Conservation (phyloP, 2,888 invertebrate genomes). For the Oscheius sp. region DNA sequence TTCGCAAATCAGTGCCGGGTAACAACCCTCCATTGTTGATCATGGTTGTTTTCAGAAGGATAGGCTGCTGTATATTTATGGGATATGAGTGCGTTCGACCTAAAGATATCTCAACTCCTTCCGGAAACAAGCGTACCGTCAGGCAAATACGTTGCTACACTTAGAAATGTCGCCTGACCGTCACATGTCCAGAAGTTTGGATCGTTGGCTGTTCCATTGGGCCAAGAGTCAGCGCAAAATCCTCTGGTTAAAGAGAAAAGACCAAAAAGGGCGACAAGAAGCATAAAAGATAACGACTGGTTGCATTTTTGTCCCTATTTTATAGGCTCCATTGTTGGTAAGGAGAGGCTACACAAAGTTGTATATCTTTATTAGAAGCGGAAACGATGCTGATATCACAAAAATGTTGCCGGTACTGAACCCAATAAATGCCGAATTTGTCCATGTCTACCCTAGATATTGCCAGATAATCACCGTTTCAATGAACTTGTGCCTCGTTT, state of each 20-base stretch:
- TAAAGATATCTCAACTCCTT: not conserved
- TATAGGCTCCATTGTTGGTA: constrained; percentile 1
- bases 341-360: not conserved
- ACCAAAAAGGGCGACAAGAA: not conserved
- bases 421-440: too few species aligned
- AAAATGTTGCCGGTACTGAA: too few species aligned
- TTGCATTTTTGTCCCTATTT: not conserved
- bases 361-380: not conserved
- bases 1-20: not conserved
- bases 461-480: constrained; percentile 7
- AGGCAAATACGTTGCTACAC: not conserved
- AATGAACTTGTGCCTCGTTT: constrained; percentile 21
- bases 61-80: not conserved
- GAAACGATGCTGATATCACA: not conserved
- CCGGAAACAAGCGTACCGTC: too few species aligned
- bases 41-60: constrained; percentile 8
- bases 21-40: not conserved
- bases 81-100: constrained; percentile 12
- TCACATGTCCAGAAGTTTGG: constrained; percentile 10
- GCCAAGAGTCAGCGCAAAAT: constrained; percentile 4
- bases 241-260: not conserved
- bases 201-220: constrained; percentile 7
- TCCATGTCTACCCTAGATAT: too few species aligned
- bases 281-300: not conserved
- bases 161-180: not conserved